Evolutionary conservation across 2,888 invertebrate genomes (phyloP), one percentile per base, ranked within the genome.

Genomic region (Odontomyia ornata): DNA sequence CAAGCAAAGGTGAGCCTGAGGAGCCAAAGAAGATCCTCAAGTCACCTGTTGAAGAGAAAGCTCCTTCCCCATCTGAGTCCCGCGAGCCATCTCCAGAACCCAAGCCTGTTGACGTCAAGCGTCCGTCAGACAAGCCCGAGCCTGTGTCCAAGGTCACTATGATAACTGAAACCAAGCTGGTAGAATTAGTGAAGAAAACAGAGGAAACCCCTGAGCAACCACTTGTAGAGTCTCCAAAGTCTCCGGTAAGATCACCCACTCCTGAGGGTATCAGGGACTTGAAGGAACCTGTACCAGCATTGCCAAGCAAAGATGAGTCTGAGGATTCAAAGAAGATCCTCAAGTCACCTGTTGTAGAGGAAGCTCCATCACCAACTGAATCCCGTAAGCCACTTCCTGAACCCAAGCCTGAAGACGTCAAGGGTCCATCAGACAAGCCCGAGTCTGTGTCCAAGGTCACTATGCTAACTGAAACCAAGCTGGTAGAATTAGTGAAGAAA

Each of bases 141-240:
- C n/a, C 21, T 11, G n/a, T 60, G 11, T 13, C 36, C 5, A 67
- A 25, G 67, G 60, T 64, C 43, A 57, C 64, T 52, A 75, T 75
- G 36, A 80, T 76, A 46, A 30, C 76, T 18, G 57, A 76, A 30
- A 76, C 72, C 30, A 23, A 21, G 21, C 1, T 60, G 4, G 11
- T 13, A 11, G 60, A 60, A 18, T 18, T 23, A 43, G 43, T 43
- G 7, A 43, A 7, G 43, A 43, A 13, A 5, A 56, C 73, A 15
- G 57, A 72, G 27, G 62, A 65, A 46, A 47, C 76, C 47, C 3
- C 75, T 1, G 46, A 46, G 36, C 79, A 79, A 65, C 73, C 46
- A 52, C 60, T 77, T 76, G 77, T 79, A 21, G 60, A 60, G 23
- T 60, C 60, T 60, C 60, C 60, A 43, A 43, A 7, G 43, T 43